A percentile compares a stretch with the other conserved stretches of the same genome.
Conservation (phyloP, 2,797 vertebrate genomes). For the Sebastes vulpes region DNA sequence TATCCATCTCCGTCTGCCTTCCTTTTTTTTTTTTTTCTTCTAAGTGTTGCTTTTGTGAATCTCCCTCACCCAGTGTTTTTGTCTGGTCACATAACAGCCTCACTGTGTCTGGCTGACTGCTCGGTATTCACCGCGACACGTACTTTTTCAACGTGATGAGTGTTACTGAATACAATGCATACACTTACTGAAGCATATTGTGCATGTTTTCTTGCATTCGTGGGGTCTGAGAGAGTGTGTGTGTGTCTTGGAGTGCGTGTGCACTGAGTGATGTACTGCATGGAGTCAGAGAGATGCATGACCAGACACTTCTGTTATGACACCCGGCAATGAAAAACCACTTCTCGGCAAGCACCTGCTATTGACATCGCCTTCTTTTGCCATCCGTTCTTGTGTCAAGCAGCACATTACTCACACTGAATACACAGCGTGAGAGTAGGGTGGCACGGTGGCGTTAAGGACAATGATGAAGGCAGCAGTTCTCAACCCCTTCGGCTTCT, state of each 20-base stretch:
- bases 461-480: constrained; percentile 16
- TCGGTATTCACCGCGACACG: constrained; percentile 31
- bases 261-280: constrained; percentile 41
- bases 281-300: constrained; percentile 64
- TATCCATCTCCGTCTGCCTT: not conserved
- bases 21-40: not conserved
- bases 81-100: constrained; percentile 3
- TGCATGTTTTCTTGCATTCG: not conserved
- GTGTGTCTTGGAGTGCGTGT: not conserved
- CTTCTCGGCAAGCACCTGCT: constrained; percentile 49
- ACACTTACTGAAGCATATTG: constrained; percentile 10
- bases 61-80: constrained; percentile 11
- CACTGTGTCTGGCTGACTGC: not conserved
- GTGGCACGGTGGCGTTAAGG: constrained; percentile 3
- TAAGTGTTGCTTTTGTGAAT: constrained; percentile 7
- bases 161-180: constrained; percentile 32
- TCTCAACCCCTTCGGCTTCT: not conserved
- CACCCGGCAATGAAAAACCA: constrained; percentile 72
- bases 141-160: constrained; percentile 9
- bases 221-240: not conserved
- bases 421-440: constrained; percentile 15
- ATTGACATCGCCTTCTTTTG: constrained; percentile 54
- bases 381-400: constrained; percentile 63
- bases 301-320: constrained; percentile 66
- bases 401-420: constrained; percentile 53